Base-by-base conservation (phyloP, 1,140 invertebrate genomes). In the Cydia strobilella region DNA sequence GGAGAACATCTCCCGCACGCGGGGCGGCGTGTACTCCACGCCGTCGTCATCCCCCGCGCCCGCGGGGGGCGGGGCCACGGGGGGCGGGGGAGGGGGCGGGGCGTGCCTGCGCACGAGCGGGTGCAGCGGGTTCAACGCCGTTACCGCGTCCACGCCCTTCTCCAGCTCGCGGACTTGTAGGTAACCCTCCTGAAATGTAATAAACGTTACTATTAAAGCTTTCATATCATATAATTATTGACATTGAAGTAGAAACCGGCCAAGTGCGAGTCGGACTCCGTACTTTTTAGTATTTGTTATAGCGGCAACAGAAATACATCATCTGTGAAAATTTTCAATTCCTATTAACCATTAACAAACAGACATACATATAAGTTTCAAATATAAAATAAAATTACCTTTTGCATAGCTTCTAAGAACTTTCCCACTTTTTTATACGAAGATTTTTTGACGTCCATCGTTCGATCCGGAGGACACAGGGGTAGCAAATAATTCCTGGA, bases 361-460 rank as follows among this genome's bases (percentile, higher is more conserved):
- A 10, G 35, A 39, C 5, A 31, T 31, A 31, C 6, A 35, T 35
- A 7, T 39, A 10, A 10, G 2, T 39, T 39, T 39, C 9, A 39
- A 39, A 39, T 39, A 39, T 42, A 59, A 25, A 54, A 5, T 74
- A 23, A 18, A 15, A 48, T 48, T 89, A 94, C 94, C 90, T 93
- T 84, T 82, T 94, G 94, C 95, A 96, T 96, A 75, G 94, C 93
- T 74, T 94, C 94, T 20, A 98, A 90, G 90, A 98, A 98, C 71
- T 96, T 96, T 9, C 97, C 96, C 72, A 99, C 90, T 91, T 98
- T 99, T 93, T 98, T 98, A 84, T 95, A 97, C 20, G 94, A 95
- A 13, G 97, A 97, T 87, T 98, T 98, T 87, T 98, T 99, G 1
- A 98, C 94, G 88, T 98, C 97, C 51, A 99, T 90, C 13, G 89